These are phyloP conservation scores for Garrulus glandarius DNA, from an alignment of 2,797 vertebrate species.

Conservation along the genomic window DNA sequence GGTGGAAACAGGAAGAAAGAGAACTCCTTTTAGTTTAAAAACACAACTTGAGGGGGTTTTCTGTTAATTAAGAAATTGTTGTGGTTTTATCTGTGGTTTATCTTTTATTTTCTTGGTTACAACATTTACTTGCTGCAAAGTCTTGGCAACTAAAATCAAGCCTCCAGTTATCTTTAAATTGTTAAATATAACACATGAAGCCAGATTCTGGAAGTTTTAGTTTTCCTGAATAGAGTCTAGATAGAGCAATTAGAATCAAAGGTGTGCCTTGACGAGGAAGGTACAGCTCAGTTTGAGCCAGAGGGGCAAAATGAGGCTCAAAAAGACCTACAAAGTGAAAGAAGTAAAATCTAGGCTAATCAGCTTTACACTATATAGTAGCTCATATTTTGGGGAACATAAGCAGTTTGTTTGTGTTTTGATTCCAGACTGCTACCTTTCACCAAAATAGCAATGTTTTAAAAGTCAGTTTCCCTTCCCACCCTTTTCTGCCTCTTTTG, in stretches of 20 bases:
- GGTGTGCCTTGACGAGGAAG: background rate
- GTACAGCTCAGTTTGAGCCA: background rate
- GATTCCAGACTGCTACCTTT: background rate
- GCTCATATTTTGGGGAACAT: background rate
- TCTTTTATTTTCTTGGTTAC: background rate
- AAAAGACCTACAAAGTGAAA: background rate
- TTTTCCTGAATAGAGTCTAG: background rate
- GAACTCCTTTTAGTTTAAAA: background rate
- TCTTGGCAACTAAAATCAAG: background rate
- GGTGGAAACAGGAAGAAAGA: background rate
- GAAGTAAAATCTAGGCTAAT: background rate
- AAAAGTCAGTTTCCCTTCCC: background rate
- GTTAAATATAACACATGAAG: background rate
- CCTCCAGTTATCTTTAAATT: background rate
- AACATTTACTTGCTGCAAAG: constrained; percentile 13
- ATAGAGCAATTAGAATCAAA: background rate
- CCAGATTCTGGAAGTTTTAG: background rate
- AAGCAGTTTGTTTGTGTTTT: background rate
- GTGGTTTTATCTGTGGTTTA: constrained; percentile 35
- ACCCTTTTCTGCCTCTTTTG: background rate
- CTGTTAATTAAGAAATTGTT: constrained; percentile 46
- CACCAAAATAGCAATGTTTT: background rate
- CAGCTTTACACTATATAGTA: background rate
- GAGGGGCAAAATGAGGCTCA: background rate
- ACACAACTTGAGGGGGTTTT: background rate